phyloP scores from a whole-genome alignment of 2,888 invertebrate species.

The Charanyca ferruginea region DNA sequence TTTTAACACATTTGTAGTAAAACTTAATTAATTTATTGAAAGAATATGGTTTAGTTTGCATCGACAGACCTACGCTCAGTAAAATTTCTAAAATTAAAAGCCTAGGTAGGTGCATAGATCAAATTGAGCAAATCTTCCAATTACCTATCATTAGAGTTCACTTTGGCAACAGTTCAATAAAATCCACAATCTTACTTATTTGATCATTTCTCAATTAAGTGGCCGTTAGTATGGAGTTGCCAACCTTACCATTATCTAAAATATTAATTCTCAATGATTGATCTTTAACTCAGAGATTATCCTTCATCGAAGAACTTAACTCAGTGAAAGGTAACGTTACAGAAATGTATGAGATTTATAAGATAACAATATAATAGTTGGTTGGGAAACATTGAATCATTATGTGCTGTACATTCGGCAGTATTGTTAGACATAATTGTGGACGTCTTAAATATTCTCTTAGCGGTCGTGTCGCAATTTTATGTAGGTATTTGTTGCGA shows the following conservation, averaged over 20 bases:
- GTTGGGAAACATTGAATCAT: conserved; percentile 65
- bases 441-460: conserved; percentile 57
- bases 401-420: conserved; percentile 56
- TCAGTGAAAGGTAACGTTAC: conserved; percentile 69
- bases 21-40: not conserved
- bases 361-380: conserved; percentile 68
- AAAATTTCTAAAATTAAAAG: not conserved
- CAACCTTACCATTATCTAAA: conserved; percentile 38
- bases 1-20: too few relatives aligned
- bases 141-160: not conserved
- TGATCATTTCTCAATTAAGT: conserved; percentile 23
- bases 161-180: conserved; percentile 1
- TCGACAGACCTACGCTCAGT: too few relatives aligned
- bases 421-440: conserved; percentile 66
- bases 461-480: conserved; percentile 43
- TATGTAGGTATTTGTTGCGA: conserved; percentile 4
- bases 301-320: conserved; percentile 42
- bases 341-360: conserved; percentile 67
- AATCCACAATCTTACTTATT: not conserved
- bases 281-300: conserved; percentile 51
- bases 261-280: conserved; percentile 52
- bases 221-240: not conserved
- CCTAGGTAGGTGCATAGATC: too few relatives aligned
- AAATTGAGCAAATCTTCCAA: conserved; percentile 13
- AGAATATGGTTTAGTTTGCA: not conserved